These are phyloP conservation scores for Rhamphomyia laevipes DNA, from an alignment of 2,888 invertebrate genomes.

Conservation along the genomic window DNA sequence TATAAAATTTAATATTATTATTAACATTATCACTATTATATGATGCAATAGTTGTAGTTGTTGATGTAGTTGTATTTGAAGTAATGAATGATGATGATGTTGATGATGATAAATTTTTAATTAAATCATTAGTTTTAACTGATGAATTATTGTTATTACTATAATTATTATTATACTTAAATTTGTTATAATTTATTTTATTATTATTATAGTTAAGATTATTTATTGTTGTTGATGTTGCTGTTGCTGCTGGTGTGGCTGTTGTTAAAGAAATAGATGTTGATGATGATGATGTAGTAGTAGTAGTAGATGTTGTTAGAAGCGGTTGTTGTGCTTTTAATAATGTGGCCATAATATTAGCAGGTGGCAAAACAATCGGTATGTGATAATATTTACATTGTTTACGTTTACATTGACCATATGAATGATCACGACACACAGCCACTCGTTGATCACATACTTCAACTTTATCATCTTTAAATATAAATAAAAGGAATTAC, in stretches of 20 bases:
- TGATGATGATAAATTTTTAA: slow-evolving; percentile 15
- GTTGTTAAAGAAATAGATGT: slow-evolving; percentile 13
- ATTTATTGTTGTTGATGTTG: slow-evolving; percentile 17
- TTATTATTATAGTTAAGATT: slow-evolving; percentile 1
- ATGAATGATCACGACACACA: slow-evolving; percentile 91
- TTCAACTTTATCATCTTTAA: slow-evolving; percentile 86
- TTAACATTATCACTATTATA: neutral
- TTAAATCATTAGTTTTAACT: slow-evolving; percentile 7
- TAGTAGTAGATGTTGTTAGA: neutral
- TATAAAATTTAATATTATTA: neutral
- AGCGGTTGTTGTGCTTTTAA: slow-evolving; percentile 32
- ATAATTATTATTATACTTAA: neutral
- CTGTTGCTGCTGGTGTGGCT: slow-evolving; percentile 8
- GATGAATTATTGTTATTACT: neutral
- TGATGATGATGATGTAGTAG: slow-evolving; percentile 21
- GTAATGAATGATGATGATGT: neutral
- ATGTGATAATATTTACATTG: slow-evolving; percentile 97
- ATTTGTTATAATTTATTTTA: neutral
- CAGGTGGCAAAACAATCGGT: slow-evolving; percentile 80
- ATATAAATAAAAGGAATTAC: slow-evolving; percentile 13
- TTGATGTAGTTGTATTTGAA: slow-evolving; percentile 7
- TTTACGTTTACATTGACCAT: slow-evolving; percentile 85
- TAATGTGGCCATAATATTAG: slow-evolving; percentile 56
- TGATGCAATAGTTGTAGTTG: slow-evolving; percentile 12
- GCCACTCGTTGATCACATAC: slow-evolving; percentile 91